These are phyloP conservation scores for Lycodopsis pacificus DNA, from an alignment of 2,797 vertebrate genomes.

Conservation along the genomic window DNA sequence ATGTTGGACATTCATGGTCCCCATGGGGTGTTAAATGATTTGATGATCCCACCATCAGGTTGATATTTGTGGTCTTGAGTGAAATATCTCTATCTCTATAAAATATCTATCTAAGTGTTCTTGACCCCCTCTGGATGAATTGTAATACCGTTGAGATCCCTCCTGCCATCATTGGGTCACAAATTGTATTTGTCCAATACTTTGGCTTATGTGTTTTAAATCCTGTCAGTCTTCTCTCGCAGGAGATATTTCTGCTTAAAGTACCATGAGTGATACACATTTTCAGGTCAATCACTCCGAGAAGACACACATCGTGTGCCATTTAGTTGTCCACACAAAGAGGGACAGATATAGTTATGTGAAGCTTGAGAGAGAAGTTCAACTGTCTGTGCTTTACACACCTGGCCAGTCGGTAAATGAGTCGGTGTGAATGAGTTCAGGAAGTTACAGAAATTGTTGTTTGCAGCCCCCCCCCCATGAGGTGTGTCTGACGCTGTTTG, in stretches of 20 bases:
- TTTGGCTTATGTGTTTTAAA: background rate
- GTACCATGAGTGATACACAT: background rate
- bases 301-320: background rate
- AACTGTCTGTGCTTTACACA: background rate
- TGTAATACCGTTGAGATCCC: background rate
- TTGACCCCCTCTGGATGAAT: background rate
- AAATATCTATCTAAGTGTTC: background rate
- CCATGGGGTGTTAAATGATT: background rate
- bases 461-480: background rate
- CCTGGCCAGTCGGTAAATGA: background rate
- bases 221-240: background rate
- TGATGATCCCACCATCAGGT: background rate
- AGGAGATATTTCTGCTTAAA: background rate
- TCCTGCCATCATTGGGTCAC: background rate
- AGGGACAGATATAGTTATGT: background rate
- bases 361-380: background rate
- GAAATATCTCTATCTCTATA: background rate
- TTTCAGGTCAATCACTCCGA: background rate
- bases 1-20: background rate
- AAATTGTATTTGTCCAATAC: background rate
- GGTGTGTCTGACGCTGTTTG: background rate
- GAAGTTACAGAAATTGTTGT: background rate
- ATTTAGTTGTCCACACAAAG: background rate
- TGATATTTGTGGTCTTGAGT: background rate
- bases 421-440: background rate